phyloP scores from a whole-genome alignment of 2,888 invertebrate genomes.

The Phasia obesa region DNA sequence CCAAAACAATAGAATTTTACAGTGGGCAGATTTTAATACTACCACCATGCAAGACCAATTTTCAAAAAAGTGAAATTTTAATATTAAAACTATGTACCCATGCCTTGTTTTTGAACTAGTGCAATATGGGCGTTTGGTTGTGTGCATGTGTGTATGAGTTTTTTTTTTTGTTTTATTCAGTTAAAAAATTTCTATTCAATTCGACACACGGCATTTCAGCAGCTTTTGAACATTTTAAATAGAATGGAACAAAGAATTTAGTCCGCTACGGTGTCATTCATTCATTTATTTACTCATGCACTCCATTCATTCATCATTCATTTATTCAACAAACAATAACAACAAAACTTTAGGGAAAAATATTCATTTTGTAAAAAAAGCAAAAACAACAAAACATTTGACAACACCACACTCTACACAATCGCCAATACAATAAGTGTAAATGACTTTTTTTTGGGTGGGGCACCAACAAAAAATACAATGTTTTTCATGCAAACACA shows the following conservation, averaged over 20 bases:
- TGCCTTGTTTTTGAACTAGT: no score
- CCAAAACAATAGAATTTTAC: no score
- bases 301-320: conserved; percentile 33
- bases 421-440: conserved; percentile 49
- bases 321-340: neutral
- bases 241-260: conserved; percentile 41
- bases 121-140: no score
- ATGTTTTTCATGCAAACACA: conserved; percentile 37
- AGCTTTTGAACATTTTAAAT: conserved; percentile 37
- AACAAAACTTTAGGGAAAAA: conserved; percentile 26
- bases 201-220: conserved; percentile 8
- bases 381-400: conserved; percentile 39
- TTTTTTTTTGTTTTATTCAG: neutral
- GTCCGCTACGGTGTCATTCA: conserved; percentile 52
- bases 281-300: conserved; percentile 11
- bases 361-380: conserved; percentile 40
- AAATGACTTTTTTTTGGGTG: conserved; percentile 52
- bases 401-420: conserved; percentile 47
- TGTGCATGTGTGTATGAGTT: neutral
- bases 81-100: no score
- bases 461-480: conserved; percentile 36
- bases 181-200: conserved; percentile 22
- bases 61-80: no score
- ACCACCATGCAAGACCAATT: no score
- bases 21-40: no score